Percentiles rank a stretch among this genome's conserved stretches.
Conservation (phyloP, 2,113 vertebrate species). For the Corythoichthys haematopterus region DNA sequence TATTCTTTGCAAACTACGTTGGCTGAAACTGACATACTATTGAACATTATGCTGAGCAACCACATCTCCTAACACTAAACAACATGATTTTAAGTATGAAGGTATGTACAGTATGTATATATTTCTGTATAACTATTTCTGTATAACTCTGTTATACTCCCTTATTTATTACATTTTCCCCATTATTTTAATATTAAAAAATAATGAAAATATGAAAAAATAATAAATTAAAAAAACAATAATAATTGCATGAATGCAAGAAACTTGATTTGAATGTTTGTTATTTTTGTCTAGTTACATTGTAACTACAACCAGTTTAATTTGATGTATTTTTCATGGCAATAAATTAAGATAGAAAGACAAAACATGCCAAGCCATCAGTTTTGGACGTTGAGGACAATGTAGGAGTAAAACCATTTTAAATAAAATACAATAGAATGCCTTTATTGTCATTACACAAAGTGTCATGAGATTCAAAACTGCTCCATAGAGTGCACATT, state of each 20-base stretch:
- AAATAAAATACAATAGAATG: neutral
- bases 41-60: neutral
- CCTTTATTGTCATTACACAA: too few relatives aligned
- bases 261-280: neutral
- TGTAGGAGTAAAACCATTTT: neutral
- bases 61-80: neutral
- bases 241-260: neutral
- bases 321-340: neutral
- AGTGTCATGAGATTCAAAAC: too few relatives aligned
- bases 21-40: neutral
- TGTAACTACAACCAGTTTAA: neutral
- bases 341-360: neutral
- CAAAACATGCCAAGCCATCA: neutral
- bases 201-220: too few relatives aligned
- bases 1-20: neutral
- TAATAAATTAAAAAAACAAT: neutral
- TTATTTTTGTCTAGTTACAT: neutral
- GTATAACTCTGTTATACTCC: neutral
- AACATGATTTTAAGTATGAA: neutral
- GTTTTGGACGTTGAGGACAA: neutral
- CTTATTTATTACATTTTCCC: neutral
- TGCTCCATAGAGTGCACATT: too few relatives aligned
- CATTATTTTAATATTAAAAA: too few relatives aligned
- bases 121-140: too few relatives aligned
- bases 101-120: neutral